Percentiles rank a stretch among this genome's conserved stretches.
Conservation (phyloP, 2,888 invertebrate genomes). For the Brachypterus glaber region DNA sequence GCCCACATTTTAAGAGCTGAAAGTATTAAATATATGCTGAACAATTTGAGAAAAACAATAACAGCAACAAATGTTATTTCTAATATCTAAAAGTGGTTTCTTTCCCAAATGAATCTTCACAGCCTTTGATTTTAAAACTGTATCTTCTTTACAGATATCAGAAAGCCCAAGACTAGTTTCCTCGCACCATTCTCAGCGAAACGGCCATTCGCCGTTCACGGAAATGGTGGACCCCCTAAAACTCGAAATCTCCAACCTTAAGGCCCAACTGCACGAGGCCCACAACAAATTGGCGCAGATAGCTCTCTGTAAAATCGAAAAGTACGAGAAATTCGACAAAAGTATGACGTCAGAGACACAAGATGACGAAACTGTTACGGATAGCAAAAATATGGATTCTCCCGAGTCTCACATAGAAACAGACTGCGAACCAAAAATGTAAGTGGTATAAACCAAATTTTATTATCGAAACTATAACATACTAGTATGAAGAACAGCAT, state of each 20-base stretch:
- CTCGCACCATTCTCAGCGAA: conserved; percentile 34
- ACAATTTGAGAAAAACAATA: no score
- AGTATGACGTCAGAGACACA: no score
- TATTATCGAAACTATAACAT: no score
- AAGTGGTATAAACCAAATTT: no score
- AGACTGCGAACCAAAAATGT: conserved; percentile 34
- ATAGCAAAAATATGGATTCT: conserved; percentile 30
- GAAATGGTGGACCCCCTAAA: conserved; percentile 37
- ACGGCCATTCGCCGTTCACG: conserved; percentile 30
- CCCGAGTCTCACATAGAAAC: conserved; percentile 37
- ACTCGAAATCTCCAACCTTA: conserved; percentile 35
- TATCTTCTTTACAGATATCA: conserved; percentile 30
- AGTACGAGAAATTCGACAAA: no score
- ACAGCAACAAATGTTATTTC: no score
- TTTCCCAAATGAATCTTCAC: no score
- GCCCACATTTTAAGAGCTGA: no score
- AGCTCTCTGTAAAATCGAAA: conserved; percentile 24
- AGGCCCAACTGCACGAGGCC: conserved; percentile 37
- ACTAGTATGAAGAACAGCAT: no score
- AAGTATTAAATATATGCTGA: no score
- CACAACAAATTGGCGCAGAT: conserved; percentile 34
- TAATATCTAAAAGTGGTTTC: no score
- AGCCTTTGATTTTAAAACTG: no score
- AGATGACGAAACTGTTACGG: conserved; percentile 23
- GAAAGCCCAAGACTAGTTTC: conserved; percentile 39